Conservation (phyloP, 2,113 vertebrate species). For the Cepphus grylle region DNA sequence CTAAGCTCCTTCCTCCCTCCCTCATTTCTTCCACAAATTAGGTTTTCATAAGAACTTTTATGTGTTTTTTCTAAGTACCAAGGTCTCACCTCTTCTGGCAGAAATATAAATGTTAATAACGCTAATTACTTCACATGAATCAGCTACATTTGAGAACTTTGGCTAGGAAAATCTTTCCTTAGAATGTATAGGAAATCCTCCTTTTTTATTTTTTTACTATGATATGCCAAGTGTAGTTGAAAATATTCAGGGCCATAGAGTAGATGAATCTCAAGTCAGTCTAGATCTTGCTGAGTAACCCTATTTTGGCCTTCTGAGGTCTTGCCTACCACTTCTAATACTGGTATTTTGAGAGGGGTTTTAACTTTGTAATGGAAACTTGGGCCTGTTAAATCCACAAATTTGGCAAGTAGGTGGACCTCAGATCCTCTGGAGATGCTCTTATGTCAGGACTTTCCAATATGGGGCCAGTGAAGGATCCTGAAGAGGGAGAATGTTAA, state of each 20-base stretch:
- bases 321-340: not conserved
- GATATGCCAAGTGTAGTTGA: not conserved
- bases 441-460: not conserved
- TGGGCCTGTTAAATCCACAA: not conserved
- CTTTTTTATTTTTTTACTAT: not conserved
- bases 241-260: not conserved
- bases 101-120: not conserved
- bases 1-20: constrained; percentile 29
- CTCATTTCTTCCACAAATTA: constrained; percentile 27
- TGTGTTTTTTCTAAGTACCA: not conserved
- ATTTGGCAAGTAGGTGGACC: not conserved
- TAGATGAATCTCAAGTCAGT: not conserved
- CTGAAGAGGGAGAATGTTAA: not conserved
- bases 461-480: not conserved
- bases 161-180: not conserved
- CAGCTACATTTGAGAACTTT: not conserved
- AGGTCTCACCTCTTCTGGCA: not conserved
- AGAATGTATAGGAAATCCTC: not conserved
- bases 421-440: not conserved
- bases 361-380: not conserved
- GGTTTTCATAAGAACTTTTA: constrained; percentile 22
- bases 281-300: not conserved
- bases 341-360: not conserved
- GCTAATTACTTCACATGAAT: not conserved
- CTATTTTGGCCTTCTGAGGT: not conserved